Evolutionary conservation across 1,140 invertebrate genomes (phyloP), one percentile per base, ranked within the genome.

Genomic region (Drosophila ohnishii): DNA sequence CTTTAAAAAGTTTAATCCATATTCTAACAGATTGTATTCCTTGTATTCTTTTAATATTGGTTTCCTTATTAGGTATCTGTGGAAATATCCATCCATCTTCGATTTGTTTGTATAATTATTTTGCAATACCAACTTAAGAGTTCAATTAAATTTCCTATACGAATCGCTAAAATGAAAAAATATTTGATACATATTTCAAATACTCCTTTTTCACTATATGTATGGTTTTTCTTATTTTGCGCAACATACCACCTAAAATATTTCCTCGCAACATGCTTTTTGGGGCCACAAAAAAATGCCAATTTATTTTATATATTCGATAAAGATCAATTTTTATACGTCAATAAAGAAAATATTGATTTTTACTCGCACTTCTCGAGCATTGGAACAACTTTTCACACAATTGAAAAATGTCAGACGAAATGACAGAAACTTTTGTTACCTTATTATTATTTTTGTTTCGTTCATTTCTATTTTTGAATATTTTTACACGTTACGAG

Each of bases 361-460:
- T 75, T 58, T 57, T 7, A 22, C 44, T 28, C 22, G 10, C 37
- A 13, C 37, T 50, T 47, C 8, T 40, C 19, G 63, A 10, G 34
- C 32, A 19, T 53, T 50, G 35, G 28, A 22, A 13, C 30, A 40
- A 71, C 69, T 72, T 72, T 72, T 65, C 60, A 75, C 71, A 30
- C 72, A 75, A 75, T 75, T 75, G 71, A 75, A 65, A 61, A 62
- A 56, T 39, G 48, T 44, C 50, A 28, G 56, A 39, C 34, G 58
- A 77, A 75, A 67, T 77, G 63, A 57, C 63, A 35, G 19, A 77
- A 77, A 77, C 63, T 77, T 69, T 77, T 69, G 65, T 69, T 70
- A 70, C 75, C 48, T 77, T 62, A 55, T 44, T 72, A 56, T 50
- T 59, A 71, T 71, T 59, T 70, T 59, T 71, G 66, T 59, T 59